A percentile compares a stretch with the other conserved stretches of the same genome.
Conservation (phyloP, 1,140 invertebrate genomes). For the Glomeris maerens region DNA sequence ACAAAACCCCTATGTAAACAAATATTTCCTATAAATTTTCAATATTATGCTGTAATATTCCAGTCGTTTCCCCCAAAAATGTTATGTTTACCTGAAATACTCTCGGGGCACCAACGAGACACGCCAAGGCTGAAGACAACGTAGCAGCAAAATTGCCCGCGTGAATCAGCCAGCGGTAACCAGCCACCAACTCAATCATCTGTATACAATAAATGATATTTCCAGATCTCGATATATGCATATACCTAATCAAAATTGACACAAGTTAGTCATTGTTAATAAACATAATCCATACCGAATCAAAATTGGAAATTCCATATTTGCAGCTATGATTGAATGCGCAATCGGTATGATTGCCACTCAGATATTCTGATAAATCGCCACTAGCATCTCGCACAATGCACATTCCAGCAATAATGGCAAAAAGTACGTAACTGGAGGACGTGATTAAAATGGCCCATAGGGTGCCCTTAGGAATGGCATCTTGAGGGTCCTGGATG, state of each 20-base stretch:
- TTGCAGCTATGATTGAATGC: too few species aligned
- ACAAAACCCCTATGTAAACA: too few species aligned
- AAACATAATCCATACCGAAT: too few species aligned
- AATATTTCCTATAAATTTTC: too few species aligned
- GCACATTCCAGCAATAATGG: conserved; percentile 54
- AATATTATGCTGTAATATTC: too few species aligned
- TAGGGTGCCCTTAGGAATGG: conserved; percentile 60
- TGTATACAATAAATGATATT: conserved; percentile 25
- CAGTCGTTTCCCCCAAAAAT: too few species aligned
- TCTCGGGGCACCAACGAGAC: conserved; percentile 42
- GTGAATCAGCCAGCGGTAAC: conserved; percentile 37
- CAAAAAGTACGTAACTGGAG: conserved; percentile 66
- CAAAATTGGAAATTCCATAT: too few species aligned
- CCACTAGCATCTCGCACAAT: conserved; percentile 64
- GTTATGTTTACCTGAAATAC: conserved; percentile 42
- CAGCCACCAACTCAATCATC: conserved; percentile 37
- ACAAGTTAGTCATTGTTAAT: too few species aligned
- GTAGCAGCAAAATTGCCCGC: conserved; percentile 44
- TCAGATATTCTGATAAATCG: conserved; percentile 40
- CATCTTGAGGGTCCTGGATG: conserved; percentile 67
- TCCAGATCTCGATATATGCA: too few species aligned
- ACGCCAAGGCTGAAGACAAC: conserved; percentile 41
- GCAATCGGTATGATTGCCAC: conserved; percentile 25
- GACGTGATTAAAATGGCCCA: conserved; percentile 73
- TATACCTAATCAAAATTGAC: too few species aligned